Percentiles rank a stretch among this genome's conserved stretches.
Evolutionary conservation across 2,797 vertebrate genomes (phyloP).

Genomic region (Kryptopterus vitreolus): DNA sequence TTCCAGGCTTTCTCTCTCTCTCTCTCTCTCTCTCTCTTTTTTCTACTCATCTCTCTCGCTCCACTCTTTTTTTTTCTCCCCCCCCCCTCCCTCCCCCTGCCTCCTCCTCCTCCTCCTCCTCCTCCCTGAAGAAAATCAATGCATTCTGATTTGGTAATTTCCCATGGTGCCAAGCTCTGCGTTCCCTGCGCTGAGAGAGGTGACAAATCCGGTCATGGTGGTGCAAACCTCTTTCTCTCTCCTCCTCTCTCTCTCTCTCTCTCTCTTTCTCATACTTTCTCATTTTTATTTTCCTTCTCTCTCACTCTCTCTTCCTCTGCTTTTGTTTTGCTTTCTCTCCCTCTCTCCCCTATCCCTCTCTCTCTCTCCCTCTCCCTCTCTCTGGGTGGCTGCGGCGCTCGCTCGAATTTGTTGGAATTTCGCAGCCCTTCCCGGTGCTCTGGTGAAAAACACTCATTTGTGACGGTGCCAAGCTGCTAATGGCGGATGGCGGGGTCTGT

Average conservation of each 20-base stretch:
- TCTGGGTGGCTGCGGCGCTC: constrained; percentile 58
- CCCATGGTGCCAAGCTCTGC: constrained; percentile 83
- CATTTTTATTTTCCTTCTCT: constrained; percentile 42
- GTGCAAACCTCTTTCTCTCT: constrained; percentile 70
- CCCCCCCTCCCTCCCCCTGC: no score
- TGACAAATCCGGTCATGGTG: constrained; percentile 85
- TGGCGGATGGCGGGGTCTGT: constrained; percentile 90
- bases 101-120: constrained; percentile 40
- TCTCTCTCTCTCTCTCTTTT: no score
- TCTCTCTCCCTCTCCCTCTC: constrained; percentile 48
- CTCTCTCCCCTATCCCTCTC: constrained; percentile 26
- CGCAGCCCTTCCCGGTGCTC: constrained; percentile 80
- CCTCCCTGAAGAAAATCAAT: constrained; percentile 82
- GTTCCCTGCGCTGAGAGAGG: constrained; percentile 76
- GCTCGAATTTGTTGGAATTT: constrained; percentile 78
- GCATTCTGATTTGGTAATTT: constrained; percentile 91
- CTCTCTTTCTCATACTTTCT: constrained; percentile 25
- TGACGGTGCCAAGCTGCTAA: constrained; percentile 91
- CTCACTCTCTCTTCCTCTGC: constrained; percentile 49
- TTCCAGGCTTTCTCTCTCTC: constrained; percentile 67
- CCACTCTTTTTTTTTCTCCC: constrained; percentile 29
- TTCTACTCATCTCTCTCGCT: constrained; percentile 43
- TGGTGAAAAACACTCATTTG: constrained; percentile 86
- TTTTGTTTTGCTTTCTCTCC: constrained; percentile 56
- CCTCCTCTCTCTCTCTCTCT: constrained; percentile 19